Evolutionary conservation across 2,888 invertebrate genomes (phyloP).

Genomic region (Lagria hirta): DNA sequence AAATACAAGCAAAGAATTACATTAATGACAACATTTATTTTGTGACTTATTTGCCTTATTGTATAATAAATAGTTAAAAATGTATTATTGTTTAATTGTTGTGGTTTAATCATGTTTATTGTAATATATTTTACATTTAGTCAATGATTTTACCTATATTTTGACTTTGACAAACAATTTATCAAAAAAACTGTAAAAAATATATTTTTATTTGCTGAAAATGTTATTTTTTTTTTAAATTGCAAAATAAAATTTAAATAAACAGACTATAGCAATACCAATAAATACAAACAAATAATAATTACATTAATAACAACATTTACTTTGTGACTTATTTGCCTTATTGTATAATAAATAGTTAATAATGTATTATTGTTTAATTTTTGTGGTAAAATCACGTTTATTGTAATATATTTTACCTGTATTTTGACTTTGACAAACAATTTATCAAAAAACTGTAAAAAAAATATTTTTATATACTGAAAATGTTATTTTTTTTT

Average conservation of each 20-base stretch:
- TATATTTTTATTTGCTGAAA: too few species aligned
- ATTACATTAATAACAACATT: background rate
- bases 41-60: too few species aligned
- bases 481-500: too few species aligned
- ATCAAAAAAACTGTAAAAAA: background rate
- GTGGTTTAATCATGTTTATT: too few species aligned
- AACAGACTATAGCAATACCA: background rate
- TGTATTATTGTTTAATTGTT: too few species aligned
- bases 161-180: constrained; percentile 32
- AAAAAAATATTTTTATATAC: background rate
- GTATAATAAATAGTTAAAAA: too few species aligned
- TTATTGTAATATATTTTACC: background rate
- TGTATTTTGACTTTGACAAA: background rate
- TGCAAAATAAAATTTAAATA: background rate
- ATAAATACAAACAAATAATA: too few species aligned
- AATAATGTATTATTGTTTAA: background rate
- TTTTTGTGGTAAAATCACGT: background rate
- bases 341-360: too few species aligned
- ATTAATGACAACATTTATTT: too few species aligned
- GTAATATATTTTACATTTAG: too few species aligned
- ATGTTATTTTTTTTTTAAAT: background rate
- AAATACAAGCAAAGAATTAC: too few species aligned
- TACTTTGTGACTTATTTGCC: too few species aligned
- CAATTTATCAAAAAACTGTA: background rate
- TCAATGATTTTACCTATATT: constrained; percentile 34